Percentiles rank a stretch among this genome's conserved stretches.
Evolutionary conservation across 23 tunicate genomes (phyloP).

Genomic region (Trididemnum clinides): DNA sequence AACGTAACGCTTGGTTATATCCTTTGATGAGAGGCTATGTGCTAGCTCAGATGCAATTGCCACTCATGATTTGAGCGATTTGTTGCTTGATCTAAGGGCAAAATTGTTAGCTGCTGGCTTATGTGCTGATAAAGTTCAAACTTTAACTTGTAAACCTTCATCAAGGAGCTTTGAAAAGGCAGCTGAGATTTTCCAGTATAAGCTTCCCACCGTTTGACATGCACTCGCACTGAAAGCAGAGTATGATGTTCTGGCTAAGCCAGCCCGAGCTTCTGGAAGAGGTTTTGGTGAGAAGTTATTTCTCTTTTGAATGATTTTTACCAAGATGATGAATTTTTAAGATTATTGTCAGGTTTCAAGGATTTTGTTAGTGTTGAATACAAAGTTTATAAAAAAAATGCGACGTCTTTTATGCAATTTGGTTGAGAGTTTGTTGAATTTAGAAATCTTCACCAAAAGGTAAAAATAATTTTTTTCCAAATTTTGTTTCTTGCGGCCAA

Average conservation of each 20-base stretch:
- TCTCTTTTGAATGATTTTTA: constrained; percentile 12
- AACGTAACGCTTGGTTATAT: no score
- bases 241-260: constrained; percentile 19
- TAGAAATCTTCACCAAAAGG: neutral
- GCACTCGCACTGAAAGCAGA: constrained; percentile 6
- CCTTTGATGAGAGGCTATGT: no score
- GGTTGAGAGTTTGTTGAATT: constrained; percentile 27
- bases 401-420: constrained; percentile 33
- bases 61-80: no score
- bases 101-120: no score
- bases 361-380: constrained; percentile 19
- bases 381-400: constrained; percentile 19
- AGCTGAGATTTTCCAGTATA: constrained; percentile 24
- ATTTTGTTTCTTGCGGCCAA: constrained; percentile 25
- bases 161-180: constrained; percentile 7
- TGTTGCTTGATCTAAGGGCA: no score
- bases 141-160: constrained; percentile 14
- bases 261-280: constrained; percentile 12
- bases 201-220: constrained; percentile 2
- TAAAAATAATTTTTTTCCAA: constrained; percentile 27
- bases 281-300: constrained; percentile 23
- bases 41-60: no score
- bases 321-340: constrained; percentile 39
- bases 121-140: constrained; percentile 9
- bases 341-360: constrained; percentile 31